Evolutionary conservation across 23 tunicate species (phyloP), one percentile per base, ranked within the genome.

Genomic region (Styela clava): DNA sequence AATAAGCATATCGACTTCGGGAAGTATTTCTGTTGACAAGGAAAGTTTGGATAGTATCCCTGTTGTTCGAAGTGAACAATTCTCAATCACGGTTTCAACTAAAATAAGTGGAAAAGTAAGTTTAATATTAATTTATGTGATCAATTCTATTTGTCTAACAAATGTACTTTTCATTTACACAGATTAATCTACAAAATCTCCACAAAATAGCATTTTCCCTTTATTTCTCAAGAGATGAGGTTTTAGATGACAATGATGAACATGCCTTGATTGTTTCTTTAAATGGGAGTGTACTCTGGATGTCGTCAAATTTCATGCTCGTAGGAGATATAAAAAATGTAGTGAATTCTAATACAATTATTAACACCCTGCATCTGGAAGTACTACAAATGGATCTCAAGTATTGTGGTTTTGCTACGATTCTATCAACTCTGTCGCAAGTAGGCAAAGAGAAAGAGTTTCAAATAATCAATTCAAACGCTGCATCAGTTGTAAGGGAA

Each of bases 321-420:
- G n/a, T n/a, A n/a, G n/a, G n/a, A n/a, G n/a, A n/a, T n/a, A n/a
- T n/a, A n/a, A n/a, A n/a, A n/a, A n/a, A n/a, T n/a, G n/a, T n/a
- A n/a, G n/a, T n/a, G n/a, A n/a, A n/a, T n/a, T n/a, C n/a, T n/a
- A n/a, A n/a, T n/a, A n/a, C n/a, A n/a, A n/a, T n/a, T n/a, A n/a
- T n/a, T n/a, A n/a, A n/a, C n/a, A n/a, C n/a, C n/a, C n/a, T n/a
- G n/a, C n/a, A 27, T 18, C 31, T 67, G 71, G 31, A 27, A 25
- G 30, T 67, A 18, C n/a, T 29, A 18, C n/a, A 67, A 5, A 44
- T 44, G 56, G 56, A 44, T 56, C 37, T 76, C 69, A 76, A 76
- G 24, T 76, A 76, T 76, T 76, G 81, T 76, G 81, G 81, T 52
- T 33, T 16, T 27, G 31, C 71, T 16, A 25, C 19, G 16, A 44